phyloP scores from a whole-genome alignment of 2,113 vertebrate genomes.

The Trochalopteron elliotii region DNA sequence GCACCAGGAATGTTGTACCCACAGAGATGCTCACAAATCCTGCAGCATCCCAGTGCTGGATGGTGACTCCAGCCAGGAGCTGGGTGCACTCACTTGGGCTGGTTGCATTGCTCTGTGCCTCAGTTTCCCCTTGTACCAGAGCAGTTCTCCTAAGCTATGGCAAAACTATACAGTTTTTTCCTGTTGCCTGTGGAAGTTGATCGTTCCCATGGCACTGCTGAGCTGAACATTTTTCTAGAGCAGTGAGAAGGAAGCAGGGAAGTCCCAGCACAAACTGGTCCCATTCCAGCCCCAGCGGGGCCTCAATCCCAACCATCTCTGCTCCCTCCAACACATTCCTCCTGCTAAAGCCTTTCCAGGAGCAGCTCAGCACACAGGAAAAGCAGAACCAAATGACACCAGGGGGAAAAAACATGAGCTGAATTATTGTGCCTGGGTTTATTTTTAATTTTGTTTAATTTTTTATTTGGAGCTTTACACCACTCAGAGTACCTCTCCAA shows the following conservation, averaged over 20 bases:
- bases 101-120: neutral
- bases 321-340: neutral
- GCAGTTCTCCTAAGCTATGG: neutral
- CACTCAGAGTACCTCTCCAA: neutral
- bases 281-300: neutral
- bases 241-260: neutral
- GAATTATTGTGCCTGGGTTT: neutral
- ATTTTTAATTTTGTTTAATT: neutral
- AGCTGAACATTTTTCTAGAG: neutral
- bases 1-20: fast-evolving
- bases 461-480: neutral
- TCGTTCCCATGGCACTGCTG: neutral
- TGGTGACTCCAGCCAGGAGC: neutral
- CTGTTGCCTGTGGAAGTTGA: neutral
- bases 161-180: neutral
- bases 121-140: neutral
- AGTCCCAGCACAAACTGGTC: neutral
- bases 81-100: fast-evolving
- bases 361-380: neutral
- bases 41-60: fast-evolving
- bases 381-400: neutral
- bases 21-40: fast-evolving
- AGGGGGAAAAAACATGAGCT: neutral
- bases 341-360: neutral
- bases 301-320: neutral